These are phyloP conservation scores for Melanogrammus aeglefinus DNA, from an alignment of 2,797 vertebrate genomes.

Conservation along the genomic window DNA sequence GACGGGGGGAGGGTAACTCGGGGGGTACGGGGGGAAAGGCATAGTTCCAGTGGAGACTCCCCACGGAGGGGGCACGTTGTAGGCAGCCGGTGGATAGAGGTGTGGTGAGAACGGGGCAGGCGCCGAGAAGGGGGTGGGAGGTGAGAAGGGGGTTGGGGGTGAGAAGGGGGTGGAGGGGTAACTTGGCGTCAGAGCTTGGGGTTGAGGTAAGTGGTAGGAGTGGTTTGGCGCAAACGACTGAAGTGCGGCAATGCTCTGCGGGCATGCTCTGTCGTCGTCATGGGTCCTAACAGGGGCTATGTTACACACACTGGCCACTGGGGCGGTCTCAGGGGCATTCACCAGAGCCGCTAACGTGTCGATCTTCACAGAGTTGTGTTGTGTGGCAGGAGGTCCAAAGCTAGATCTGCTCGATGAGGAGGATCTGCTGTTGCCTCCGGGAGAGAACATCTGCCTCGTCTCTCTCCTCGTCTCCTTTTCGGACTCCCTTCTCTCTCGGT, in stretches of 20 bases:
- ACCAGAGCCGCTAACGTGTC: slow-evolving; percentile 16
- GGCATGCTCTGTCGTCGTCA: slow-evolving; percentile 14
- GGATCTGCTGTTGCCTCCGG: slow-evolving; percentile 37
- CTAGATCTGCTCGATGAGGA: slow-evolving; percentile 53
- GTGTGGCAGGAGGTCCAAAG: slow-evolving; percentile 25
- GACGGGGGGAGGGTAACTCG: slow-evolving; percentile 33
- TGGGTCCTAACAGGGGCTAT: slow-evolving; percentile 4
- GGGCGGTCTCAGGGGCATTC: slow-evolving; percentile 1
- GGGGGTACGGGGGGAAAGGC: slow-evolving; percentile 22
- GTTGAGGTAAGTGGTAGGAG: slow-evolving; percentile 4
- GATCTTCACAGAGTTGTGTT: slow-evolving; percentile 17
- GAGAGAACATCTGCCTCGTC: not conserved
- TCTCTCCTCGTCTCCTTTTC: slow-evolving; percentile 30
- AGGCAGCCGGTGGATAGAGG: slow-evolving; percentile 23
- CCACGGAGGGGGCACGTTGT: slow-evolving; percentile 1
- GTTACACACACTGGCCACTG: slow-evolving; percentile 10
- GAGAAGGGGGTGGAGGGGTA: slow-evolving; percentile 27
- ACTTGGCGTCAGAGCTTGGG: not conserved
- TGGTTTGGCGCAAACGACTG: slow-evolving; percentile 13
- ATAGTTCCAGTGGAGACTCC: not conserved
- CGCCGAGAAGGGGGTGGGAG: not conserved
- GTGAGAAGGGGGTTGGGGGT: not conserved
- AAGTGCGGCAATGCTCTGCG: slow-evolving; percentile 10
- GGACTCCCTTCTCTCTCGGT: not conserved
- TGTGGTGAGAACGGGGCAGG: slow-evolving; percentile 13